phyloP scores from a whole-genome alignment of 2,797 vertebrate genomes.

The Poecilia velifera region DNA sequence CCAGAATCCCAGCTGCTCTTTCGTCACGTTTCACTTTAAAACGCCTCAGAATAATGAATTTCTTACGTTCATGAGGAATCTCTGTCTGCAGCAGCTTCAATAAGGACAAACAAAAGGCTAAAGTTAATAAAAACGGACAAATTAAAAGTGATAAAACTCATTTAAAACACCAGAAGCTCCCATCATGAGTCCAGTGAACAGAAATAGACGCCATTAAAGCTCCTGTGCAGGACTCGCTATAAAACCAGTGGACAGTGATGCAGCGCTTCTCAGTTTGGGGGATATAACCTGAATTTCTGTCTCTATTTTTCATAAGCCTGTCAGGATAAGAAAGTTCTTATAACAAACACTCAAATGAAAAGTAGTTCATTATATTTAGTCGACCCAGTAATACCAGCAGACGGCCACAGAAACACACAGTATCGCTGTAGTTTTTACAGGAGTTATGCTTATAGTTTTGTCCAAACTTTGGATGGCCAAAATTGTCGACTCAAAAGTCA shows the following conservation, averaged over 20 bases:
- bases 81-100: background rate
- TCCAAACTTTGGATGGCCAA: too few relatives aligned
- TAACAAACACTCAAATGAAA: background rate
- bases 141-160: too few relatives aligned
- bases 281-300: background rate
- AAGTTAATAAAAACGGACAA: too few relatives aligned
- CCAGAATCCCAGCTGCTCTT: background rate
- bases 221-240: background rate
- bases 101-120: background rate
- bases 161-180: background rate
- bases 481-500: too few relatives aligned
- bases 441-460: background rate
- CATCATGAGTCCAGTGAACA: background rate
- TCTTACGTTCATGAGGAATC: background rate
- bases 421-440: background rate
- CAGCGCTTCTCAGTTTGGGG: background rate
- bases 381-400: background rate
- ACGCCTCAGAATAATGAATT: background rate
- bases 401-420: background rate
- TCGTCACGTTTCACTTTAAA: background rate
- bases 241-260: background rate
- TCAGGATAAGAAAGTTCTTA: constrained; percentile 3
- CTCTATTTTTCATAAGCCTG: constrained; percentile 1
- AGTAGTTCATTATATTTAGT: constrained; percentile 8
- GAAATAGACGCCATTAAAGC: background rate